These are phyloP conservation scores for Tiliacea citrago DNA, from an alignment of 2,888 invertebrate species.

Conservation along the genomic window DNA sequence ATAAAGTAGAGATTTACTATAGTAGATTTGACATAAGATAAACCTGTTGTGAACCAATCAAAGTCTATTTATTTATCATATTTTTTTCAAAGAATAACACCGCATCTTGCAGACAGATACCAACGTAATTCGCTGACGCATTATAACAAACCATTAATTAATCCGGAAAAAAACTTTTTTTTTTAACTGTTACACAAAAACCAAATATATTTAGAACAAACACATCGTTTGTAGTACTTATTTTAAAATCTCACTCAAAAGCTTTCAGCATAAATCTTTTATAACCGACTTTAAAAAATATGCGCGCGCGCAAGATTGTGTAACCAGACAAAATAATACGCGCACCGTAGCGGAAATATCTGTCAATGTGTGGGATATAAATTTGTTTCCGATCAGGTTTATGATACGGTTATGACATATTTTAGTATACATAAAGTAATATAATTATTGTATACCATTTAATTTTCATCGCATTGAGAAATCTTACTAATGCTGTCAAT, in stretches of 20 bases:
- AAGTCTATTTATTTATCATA: background rate
- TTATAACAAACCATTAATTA: background rate
- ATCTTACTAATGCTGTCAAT: background rate
- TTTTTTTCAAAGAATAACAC: background rate
- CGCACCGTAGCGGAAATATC: constrained; percentile 12
- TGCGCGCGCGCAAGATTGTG: constrained; percentile 24
- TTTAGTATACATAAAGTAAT: background rate
- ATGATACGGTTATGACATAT: constrained; percentile 8
- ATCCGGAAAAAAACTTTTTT: background rate
- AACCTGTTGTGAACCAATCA: background rate
- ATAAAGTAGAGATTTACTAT: background rate
- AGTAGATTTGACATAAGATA: background rate
- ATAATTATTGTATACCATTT: constrained; percentile 1
- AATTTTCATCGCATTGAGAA: background rate
- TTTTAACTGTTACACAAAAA: too few species aligned
- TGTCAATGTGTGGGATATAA: constrained; percentile 30
- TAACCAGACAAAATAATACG: background rate
- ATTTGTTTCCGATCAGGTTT: constrained; percentile 16
- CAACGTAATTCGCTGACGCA: background rate
- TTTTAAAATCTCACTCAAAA: constrained; percentile 12
- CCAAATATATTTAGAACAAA: constrained; percentile 5
- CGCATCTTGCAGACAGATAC: background rate
- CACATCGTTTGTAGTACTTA: constrained; percentile 2
- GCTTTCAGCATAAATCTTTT: constrained; percentile 32
- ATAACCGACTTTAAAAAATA: background rate